phyloP scores from a whole-genome alignment of 2,113 vertebrate species.

The Ctenodactylus gundi region DNA sequence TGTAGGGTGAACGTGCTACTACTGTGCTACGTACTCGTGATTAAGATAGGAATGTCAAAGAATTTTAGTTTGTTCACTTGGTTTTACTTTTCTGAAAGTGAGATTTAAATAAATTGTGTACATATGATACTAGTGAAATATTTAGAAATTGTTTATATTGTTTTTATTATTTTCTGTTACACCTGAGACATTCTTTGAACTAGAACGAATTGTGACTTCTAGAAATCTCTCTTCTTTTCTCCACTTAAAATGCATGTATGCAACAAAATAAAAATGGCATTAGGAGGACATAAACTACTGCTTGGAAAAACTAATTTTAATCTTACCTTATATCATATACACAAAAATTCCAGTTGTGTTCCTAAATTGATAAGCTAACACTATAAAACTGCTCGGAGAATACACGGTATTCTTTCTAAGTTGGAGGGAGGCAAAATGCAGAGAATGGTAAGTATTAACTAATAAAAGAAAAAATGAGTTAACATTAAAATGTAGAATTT shows the following conservation, averaged over 20 bases:
- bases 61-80: constrained; percentile 28
- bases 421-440: background rate
- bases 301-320: constrained; percentile 12
- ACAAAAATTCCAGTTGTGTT: background rate
- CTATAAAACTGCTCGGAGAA: background rate
- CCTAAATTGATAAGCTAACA: background rate
- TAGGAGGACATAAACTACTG: background rate
- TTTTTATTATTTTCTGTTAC: background rate
- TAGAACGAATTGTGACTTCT: background rate
- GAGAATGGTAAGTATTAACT: background rate
- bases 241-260: background rate
- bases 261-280: background rate
- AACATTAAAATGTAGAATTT: constrained; percentile 17
- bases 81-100: constrained; percentile 6
- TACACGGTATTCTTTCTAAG: background rate
- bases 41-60: background rate
- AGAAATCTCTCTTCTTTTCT: background rate
- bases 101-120: background rate
- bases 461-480: background rate
- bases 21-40: background rate
- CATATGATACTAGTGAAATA: constrained; percentile 2
- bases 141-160: background rate
- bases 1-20: background rate
- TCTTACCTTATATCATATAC: background rate
- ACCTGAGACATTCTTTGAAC: background rate